Evolutionary conservation across 2,888 invertebrate species (phyloP), one percentile per base, ranked within the genome.

Genomic region (Podabrus alpinus): DNA sequence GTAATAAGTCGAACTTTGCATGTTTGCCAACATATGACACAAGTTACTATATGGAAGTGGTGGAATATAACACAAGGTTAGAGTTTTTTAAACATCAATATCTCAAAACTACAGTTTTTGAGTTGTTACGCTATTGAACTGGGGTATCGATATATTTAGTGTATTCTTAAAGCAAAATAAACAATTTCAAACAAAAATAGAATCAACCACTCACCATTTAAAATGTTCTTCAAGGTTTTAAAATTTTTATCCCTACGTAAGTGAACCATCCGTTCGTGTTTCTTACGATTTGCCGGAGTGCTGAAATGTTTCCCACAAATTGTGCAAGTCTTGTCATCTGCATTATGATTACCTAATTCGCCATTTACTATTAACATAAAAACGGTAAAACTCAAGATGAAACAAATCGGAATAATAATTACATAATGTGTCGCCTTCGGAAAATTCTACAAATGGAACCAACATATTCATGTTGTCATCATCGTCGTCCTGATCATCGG

Each of bases 221-320:
- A 45, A 45, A 45, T 45, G 45, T 45, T n/a, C 45, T 45, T 45
- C n/a, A 45, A n/a, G 0, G 45, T 45, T n/a, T 45, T 45, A n/a
- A 45, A 19, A 10, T 25, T 24, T 25, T 19, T 29, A 68, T 60
- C 25, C 59, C 66, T 78, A 10, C 68, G 66, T 2, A 77, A 75
- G 76, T 83, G 83, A 21, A 82, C 80, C 19, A 72, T 74, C 66
- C 79, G 81, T 78, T 86, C 85, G 77, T 86, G 86, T 72, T 84
- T 85, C 71, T 79, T 81, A 16, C 84, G 81, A 78, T 86, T 86
- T 10, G 82, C 82, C 17, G 78, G 71, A 69, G 76, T 83, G 75
- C 84, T 84, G 79, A 86, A 85, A 59, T 81, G 45, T 79, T 84
- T 85, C 71, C 81, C 79, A 75, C 86, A 86, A 75, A 84, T 78